Conservation (phyloP, 2,888 invertebrate genomes). For the Panzeria rudis region DNA sequence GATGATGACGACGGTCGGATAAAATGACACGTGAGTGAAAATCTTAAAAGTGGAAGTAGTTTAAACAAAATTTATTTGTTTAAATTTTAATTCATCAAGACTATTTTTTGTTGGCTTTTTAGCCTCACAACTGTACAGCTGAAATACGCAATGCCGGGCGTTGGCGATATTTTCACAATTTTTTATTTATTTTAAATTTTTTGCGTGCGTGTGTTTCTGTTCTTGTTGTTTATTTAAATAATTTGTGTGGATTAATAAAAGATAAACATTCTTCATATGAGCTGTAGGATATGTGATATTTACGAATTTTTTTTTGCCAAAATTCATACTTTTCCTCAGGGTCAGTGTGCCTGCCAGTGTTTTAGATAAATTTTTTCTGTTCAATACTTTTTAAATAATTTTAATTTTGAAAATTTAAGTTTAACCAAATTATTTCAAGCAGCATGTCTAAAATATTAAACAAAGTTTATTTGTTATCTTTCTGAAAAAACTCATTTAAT, state of each 20-base stretch:
- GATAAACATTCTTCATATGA: not conserved
- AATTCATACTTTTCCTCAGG: conserved; percentile 1
- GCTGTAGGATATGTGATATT: conserved; percentile 4
- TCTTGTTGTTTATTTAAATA: conserved; percentile 31
- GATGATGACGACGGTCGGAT: not conserved
- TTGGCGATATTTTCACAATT: conserved; percentile 14
- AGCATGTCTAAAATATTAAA: not conserved
- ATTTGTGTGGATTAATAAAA: conserved; percentile 31
- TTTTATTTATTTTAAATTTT: conserved; percentile 10
- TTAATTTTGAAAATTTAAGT: not conserved
- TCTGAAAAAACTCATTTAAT: not conserved
- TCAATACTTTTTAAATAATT: conserved; percentile 5
- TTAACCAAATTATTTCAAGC: not conserved
- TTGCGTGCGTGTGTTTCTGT: not conserved
- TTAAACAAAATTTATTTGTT: conserved; percentile 24
- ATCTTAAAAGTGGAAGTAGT: conserved; percentile 50
- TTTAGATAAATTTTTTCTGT: not conserved
- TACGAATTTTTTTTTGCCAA: not conserved
- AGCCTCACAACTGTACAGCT: not conserved
- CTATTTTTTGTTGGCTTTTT: not conserved
- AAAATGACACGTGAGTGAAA: conserved; percentile 21
- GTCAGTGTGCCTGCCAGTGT: conserved; percentile 3
- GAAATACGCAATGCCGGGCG: conserved; percentile 10
- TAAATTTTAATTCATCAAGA: conserved; percentile 10
- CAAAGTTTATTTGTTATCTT: not conserved